Base-by-base conservation (phyloP, 2,888 invertebrate genomes). In the Subacronicta megacephala region DNA sequence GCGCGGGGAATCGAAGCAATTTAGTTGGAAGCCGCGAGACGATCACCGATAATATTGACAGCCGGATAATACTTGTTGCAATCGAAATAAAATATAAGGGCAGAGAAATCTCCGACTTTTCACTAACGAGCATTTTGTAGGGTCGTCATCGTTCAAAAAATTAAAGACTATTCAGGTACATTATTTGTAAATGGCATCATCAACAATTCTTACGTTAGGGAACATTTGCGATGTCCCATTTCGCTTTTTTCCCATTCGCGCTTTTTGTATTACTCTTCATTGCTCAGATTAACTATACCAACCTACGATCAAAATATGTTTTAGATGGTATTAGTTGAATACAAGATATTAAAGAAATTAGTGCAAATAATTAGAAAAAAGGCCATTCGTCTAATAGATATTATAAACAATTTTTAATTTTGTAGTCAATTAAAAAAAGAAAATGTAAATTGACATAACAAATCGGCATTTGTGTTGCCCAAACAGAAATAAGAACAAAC, bases 1-100 rank as follows among this genome's bases (percentile, higher is more conserved):
- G 78, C 64, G 72, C 68, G 72, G 78, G 74, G 78, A 81, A 81
- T 72, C 72, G 76, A 85, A 87, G 83, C 88, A 88, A 89, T 90
- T 88, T 85, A 72, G 77, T 47, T 78, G 78, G 80, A 82, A 80
- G 71, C 75, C 72, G 78, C 75, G 79, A 84, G 82, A 78, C 83
- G 84, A 86, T 85, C 82, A 81, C 72, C 83, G 85, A 90, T 90
- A 91, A 90, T 89, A 92, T 90, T 92, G 92, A 91, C 91, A 86
- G 87, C 64, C 82, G 83, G 84, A 84, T 88, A 88, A 90, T 87
- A 83, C 84, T 80, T 80, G 85, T 82, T 85, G 88, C 88, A 85
- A 83, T 85, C 77, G 82, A 85, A 88, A 88, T 87, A 84, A 86
- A 88, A 84, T 83, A 81, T 75, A 76, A 77, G 75, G 80, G 80